Conservation (phyloP, 2,888 invertebrate genomes). For the Stegana nigrithorax region DNA sequence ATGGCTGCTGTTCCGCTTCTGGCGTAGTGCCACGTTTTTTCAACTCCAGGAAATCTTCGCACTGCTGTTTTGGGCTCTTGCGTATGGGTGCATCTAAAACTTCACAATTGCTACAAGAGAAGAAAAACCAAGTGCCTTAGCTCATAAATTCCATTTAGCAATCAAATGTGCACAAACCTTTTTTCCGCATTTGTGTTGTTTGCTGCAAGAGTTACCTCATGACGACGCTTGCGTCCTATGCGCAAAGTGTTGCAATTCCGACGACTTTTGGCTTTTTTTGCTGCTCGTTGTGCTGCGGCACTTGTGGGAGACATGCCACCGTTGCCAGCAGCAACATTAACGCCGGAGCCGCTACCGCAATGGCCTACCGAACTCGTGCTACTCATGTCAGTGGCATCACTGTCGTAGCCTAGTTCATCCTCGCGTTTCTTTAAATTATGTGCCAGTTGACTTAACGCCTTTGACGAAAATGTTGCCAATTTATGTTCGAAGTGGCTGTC, state of each 20-base stretch:
- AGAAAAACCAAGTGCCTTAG: too few relatives aligned
- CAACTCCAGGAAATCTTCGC: slow-evolving; percentile 31
- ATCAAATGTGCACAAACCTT: slow-evolving; percentile 33
- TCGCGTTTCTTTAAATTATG: slow-evolving; percentile 51
- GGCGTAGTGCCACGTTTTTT: slow-evolving; percentile 45
- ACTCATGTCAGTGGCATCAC: slow-evolving; percentile 67
- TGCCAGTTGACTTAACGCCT: slow-evolving; percentile 47
- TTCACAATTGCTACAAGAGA: slow-evolving; percentile 36
- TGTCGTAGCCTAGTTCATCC: slow-evolving; percentile 55
- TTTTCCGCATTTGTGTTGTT: slow-evolving; percentile 18
- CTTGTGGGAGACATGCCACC: too few relatives aligned
- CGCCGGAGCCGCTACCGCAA: slow-evolving; percentile 52
- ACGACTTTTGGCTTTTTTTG: slow-evolving; percentile 39
- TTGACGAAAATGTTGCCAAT: slow-evolving; percentile 45
- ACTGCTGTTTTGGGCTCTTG: slow-evolving; percentile 58
- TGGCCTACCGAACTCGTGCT: slow-evolving; percentile 65
- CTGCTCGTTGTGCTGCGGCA: slow-evolving; percentile 38
- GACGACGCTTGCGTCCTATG: slow-evolving; percentile 55
- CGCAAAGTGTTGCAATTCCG: slow-evolving; percentile 34
- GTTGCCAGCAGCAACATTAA: slow-evolving; percentile 40
- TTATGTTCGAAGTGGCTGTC: slow-evolving; percentile 22
- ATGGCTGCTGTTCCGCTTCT: slow-evolving; percentile 57
- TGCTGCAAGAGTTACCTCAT: slow-evolving; percentile 42
- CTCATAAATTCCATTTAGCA: too few relatives aligned
- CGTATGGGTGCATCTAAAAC: slow-evolving; percentile 41